Evolutionary conservation across 2,888 invertebrate species (phyloP).

Genomic region (Andrena fulva): DNA sequence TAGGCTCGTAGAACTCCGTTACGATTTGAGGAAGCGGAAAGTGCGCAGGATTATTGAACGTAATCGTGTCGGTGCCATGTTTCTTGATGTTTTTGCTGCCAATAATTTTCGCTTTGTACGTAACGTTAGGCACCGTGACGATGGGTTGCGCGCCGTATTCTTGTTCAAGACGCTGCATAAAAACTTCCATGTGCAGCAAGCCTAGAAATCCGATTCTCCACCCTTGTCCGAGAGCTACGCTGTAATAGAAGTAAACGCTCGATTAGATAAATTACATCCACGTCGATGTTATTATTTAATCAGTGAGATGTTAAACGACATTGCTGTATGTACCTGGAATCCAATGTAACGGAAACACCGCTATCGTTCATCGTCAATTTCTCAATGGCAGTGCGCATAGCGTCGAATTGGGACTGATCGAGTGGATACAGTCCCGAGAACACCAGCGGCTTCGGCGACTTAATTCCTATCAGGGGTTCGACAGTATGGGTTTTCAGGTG

Average conservation of each 20-base stretch:
- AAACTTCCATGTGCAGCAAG: constrained; percentile 94
- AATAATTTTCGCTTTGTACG: constrained; percentile 91
- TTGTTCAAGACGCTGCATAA: constrained; percentile 93
- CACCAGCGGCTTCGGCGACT: constrained; percentile 91
- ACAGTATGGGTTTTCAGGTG: constrained; percentile 86
- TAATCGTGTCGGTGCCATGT: constrained; percentile 87
- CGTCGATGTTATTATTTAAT: background rate
- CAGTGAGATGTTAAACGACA: background rate
- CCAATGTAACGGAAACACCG: constrained; percentile 92
- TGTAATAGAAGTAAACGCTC: constrained; percentile 79
- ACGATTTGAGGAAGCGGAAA: constrained; percentile 90
- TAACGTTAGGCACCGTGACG: constrained; percentile 94
- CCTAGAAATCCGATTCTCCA: constrained; percentile 96
- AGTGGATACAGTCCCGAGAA: constrained; percentile 96
- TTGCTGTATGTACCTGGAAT: constrained; percentile 88
- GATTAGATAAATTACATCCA: background rate
- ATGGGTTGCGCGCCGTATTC: constrained; percentile 93
- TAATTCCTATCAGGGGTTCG: constrained; percentile 88
- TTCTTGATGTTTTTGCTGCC: constrained; percentile 90
- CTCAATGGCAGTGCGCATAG: constrained; percentile 93
- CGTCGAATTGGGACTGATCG: constrained; percentile 93
- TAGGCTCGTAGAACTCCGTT: constrained; percentile 93
- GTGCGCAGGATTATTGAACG: constrained; percentile 90
- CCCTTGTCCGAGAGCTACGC: constrained; percentile 94
- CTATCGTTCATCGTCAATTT: constrained; percentile 97